A percentile compares a stretch with the other conserved stretches of the same genome.
phyloP scores from a whole-genome alignment of 2,888 invertebrate species.

The Sicus ferrugineus region DNA sequence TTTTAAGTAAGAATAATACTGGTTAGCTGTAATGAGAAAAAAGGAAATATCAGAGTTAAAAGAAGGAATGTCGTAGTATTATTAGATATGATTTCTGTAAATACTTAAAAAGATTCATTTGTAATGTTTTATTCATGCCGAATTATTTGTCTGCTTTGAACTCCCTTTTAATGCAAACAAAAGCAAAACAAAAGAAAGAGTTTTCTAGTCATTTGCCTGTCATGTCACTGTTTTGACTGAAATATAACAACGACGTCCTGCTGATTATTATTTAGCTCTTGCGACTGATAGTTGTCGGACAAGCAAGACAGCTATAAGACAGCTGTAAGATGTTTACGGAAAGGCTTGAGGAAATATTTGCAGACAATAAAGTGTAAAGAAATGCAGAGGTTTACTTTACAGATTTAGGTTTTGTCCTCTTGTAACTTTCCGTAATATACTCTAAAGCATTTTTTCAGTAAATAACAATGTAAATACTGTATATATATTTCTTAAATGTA shows the following conservation, averaged over 20 bases:
- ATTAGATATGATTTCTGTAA: not conserved
- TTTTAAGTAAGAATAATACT: slow-evolving; percentile 16
- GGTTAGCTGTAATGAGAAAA: slow-evolving; percentile 4
- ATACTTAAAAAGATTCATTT: not conserved
- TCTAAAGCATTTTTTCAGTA: too few species aligned
- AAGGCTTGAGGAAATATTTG: not conserved
- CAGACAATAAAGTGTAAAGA: not conserved
- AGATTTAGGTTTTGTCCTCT: too few species aligned
- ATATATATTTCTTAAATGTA: too few species aligned
- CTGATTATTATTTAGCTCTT: slow-evolving; percentile 17
- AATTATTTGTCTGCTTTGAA: not conserved
- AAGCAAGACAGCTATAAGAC: not conserved
- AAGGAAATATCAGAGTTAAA: too few species aligned
- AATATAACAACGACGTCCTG: slow-evolving; percentile 34
- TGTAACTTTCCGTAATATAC: too few species aligned
- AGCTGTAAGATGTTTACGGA: not conserved
- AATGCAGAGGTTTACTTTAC: too few species aligned
- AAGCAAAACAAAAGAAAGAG: not conserved
- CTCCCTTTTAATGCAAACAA: not conserved
- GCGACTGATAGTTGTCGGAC: slow-evolving; percentile 32
- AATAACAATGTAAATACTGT: too few species aligned
- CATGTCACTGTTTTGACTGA: slow-evolving; percentile 30
- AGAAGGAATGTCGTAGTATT: not conserved
- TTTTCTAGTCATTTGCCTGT: slow-evolving; percentile 19
- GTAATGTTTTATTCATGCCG: not conserved